Evolutionary conservation across 2,113 vertebrate genomes (phyloP).

Genomic region (Campylomormyrus numenius): DNA sequence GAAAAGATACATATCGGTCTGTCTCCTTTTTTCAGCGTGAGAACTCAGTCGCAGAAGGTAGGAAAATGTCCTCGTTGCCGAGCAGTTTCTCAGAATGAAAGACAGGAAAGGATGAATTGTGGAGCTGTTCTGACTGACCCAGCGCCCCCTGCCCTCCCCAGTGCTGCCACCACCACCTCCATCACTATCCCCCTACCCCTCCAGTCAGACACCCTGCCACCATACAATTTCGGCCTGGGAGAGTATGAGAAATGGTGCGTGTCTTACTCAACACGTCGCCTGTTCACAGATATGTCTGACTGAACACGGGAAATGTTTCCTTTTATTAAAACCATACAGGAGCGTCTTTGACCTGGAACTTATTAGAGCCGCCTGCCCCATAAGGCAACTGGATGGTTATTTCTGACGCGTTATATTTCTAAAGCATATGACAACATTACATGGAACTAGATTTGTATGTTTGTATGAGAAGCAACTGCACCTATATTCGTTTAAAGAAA

Average conservation of each 20-base stretch:
- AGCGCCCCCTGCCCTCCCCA: not conserved
- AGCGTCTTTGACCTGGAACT: not conserved
- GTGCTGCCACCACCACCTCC: not conserved
- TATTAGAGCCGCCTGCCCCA: not conserved
- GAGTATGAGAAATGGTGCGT: not conserved
- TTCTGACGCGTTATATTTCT: not conserved
- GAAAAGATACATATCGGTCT: not conserved
- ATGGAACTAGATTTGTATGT: not conserved
- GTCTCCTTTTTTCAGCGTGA: conserved; percentile 2
- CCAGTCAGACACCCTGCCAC: not conserved
- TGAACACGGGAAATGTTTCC: not conserved
- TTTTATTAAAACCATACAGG: not conserved
- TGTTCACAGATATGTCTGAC: not conserved
- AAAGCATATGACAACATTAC: not conserved
- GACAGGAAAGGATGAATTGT: conserved; percentile 10
- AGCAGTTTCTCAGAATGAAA: conserved; percentile 10
- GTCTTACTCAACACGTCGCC: not conserved
- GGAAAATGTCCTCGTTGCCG: not conserved
- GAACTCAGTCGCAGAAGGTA: not conserved
- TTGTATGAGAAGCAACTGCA: not conserved
- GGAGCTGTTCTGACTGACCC: not conserved
- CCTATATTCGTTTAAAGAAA: not conserved
- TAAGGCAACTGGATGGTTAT: not conserved
- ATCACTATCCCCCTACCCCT: not conserved
- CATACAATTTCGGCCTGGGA: not conserved